Evolutionary conservation across 2,888 invertebrate genomes (phyloP).

Genomic region (Cyaniris semiargus): DNA sequence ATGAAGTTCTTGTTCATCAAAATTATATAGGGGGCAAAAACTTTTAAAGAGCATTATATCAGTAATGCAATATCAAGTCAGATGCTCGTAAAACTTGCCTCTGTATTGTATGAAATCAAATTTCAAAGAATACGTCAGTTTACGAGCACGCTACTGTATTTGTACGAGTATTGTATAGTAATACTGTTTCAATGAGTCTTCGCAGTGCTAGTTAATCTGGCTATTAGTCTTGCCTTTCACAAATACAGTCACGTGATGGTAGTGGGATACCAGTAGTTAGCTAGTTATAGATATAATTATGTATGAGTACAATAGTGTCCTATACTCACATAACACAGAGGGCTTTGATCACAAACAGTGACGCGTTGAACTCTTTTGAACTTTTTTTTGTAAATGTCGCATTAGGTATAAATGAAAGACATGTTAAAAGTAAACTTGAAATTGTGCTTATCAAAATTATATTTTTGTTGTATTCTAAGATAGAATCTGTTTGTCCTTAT

Average conservation of each 20-base stretch:
- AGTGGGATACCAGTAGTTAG: background rate
- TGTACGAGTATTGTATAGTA: background rate
- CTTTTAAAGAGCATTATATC: too few species aligned
- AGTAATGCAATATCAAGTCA: background rate
- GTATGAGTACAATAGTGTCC: background rate
- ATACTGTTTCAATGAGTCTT: conserved; percentile 19
- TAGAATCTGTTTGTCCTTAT: too few species aligned
- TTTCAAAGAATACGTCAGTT: too few species aligned
- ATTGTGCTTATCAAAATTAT: too few species aligned
- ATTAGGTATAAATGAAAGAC: background rate
- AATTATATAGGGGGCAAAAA: too few species aligned
- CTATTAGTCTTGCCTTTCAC: conserved; percentile 47
- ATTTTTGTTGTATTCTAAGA: too few species aligned
- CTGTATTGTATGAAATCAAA: too few species aligned
- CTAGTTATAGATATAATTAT: background rate
- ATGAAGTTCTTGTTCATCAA: too few species aligned
- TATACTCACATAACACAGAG: background rate
- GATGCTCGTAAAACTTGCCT: background rate
- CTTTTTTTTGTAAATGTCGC: background rate
- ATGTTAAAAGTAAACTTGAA: too few species aligned
- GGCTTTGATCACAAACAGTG: background rate
- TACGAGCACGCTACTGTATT: background rate
- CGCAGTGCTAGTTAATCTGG: conserved; percentile 34
- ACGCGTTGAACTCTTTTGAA: background rate
- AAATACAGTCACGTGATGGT: conserved; percentile 58